Conservation (phyloP, 2,113 vertebrate genomes). For the Catagonus wagneri region DNA sequence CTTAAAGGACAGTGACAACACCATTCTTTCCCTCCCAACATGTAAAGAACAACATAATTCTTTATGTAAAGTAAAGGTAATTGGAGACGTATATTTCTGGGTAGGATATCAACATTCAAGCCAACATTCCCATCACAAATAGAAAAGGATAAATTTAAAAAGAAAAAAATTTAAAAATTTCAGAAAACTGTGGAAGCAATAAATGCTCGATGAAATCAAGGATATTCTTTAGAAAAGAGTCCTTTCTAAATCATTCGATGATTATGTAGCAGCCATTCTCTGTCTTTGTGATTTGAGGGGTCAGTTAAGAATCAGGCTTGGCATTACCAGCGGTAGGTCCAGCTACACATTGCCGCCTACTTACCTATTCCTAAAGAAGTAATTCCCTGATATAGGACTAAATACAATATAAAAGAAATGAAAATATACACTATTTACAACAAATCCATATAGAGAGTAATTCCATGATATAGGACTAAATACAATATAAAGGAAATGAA, state of each 20-base stretch:
- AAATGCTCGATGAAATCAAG: background rate
- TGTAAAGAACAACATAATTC: background rate
- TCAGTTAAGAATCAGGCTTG: background rate
- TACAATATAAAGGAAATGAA: background rate
- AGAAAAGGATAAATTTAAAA: background rate
- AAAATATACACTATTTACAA: background rate
- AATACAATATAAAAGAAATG: background rate
- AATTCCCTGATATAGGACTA: background rate
- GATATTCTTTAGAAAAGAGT: background rate
- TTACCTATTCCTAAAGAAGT: constrained; percentile 14
- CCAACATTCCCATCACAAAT: background rate
- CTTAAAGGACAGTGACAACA: background rate
- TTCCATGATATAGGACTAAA: no score
- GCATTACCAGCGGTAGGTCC: background rate
- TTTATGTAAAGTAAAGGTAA: background rate
- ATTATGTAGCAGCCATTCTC: background rate
- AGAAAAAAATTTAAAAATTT: background rate
- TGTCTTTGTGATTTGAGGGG: background rate
- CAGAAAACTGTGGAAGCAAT: background rate
- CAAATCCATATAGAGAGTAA: background rate
- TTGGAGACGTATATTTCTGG: background rate
- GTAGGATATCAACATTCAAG: background rate
- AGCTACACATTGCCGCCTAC: background rate
- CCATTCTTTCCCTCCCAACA: background rate
- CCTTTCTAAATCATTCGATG: constrained; percentile 22